Base-by-base conservation (phyloP, 2,797 vertebrate genomes). In the Spatula versicolor region DNA sequence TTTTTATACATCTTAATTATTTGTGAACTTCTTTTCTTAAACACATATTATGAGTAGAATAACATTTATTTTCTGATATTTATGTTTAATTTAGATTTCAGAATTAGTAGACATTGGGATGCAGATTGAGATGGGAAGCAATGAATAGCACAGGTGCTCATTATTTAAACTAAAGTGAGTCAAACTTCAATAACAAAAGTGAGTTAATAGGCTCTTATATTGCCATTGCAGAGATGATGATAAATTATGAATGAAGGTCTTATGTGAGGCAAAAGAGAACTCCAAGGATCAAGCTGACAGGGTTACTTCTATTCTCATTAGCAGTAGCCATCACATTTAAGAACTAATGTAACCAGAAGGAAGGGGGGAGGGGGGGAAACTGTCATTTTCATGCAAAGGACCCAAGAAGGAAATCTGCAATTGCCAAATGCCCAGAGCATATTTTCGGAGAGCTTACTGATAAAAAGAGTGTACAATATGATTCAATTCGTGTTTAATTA, bases 401-500 rank as follows among this genome's bases (percentile, higher is more conserved):
- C 43, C 55, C 54, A 67, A 4, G 8, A 82, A 56, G 28, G 79
- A 63, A 90, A 77, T 94, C 71, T 86, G 79, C 93, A 95, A 95
- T 76, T 92, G 78, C 66, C 48, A 60, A 80, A 59, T 77, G 68
- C 43, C 30, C 64, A 89, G 68, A 96, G 78, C 62, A 90, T 48
- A 75, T 81, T 95, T 96, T 85, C n/a, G 85, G 87, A 93, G 82
- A 96, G 71, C 31, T 79, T 87, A 84, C 90, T 83, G 71, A 89
- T 69, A 95, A 91, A 23, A 90, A 92, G 76, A 94, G 86, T 3
- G 7, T 86, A 92, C 20, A 88, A 63, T 94, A 96, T 92, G 58
- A 96, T 94, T 92, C 52, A 95, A 79, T 82, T 96, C 73, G 91
- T 95, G 35, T 93, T 96, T 97, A 97, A 96, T 97, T 97, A 93